phyloP scores from a whole-genome alignment of 2,888 invertebrate genomes.

The Chydorus sphaericus region DNA sequence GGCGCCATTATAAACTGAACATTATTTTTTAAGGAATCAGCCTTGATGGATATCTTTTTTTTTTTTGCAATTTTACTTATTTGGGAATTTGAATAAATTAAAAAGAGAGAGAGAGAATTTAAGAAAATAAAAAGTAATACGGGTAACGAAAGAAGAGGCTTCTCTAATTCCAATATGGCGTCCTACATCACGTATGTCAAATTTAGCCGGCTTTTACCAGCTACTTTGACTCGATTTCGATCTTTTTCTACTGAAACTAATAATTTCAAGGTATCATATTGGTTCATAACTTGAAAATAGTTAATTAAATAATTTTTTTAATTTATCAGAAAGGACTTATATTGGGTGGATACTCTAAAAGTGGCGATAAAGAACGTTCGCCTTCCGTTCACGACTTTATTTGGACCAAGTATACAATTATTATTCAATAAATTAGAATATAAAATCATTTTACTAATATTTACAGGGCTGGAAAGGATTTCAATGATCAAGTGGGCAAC shows the following conservation, averaged over 20 bases:
- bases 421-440: too few species aligned
- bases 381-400: not conserved
- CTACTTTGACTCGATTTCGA: not conserved
- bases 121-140: too few species aligned
- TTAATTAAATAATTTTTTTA: not conserved
- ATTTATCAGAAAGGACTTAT: not conserved
- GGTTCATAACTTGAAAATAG: not conserved
- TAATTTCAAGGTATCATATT: not conserved
- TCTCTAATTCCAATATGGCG: slow-evolving; percentile 5
- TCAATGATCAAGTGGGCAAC: slow-evolving; percentile 3
- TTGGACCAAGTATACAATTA: too few species aligned
- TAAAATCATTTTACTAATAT: too few species aligned
- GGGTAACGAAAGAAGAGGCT: too few species aligned
- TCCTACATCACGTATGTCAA: not conserved
- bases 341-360: not conserved
- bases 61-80: too few species aligned
- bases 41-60: too few species aligned
- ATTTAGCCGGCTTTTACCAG: not conserved
- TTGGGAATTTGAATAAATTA: too few species aligned
- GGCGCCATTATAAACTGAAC: too few species aligned
- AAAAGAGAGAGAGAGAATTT: too few species aligned
- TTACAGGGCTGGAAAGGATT: not conserved
- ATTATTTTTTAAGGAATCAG: too few species aligned
- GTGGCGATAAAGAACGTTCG: too few species aligned
- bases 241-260: not conserved